Evolutionary conservation across 2,888 invertebrate species (phyloP), one percentile per base, ranked within the genome.

Genomic region (Cancer borealis): DNA sequence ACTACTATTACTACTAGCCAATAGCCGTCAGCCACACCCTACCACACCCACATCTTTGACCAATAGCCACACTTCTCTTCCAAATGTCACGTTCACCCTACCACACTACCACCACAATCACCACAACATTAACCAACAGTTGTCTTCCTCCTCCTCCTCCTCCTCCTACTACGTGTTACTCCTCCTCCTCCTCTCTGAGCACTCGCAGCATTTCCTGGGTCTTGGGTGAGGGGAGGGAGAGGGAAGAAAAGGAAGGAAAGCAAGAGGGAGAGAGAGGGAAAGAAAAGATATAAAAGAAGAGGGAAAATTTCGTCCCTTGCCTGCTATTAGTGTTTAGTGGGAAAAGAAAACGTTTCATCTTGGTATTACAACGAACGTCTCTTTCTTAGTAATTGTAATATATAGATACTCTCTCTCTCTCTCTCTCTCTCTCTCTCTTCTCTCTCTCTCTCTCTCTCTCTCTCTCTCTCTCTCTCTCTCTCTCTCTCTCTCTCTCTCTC

Each of bases 401-500:
- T 21, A n/a, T 17, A 21, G 3, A 6, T n/a, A n/a, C 66, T 66
- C n/a, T 66, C 66, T 66, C 66, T 66, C 66, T 66, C 66, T 66
- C 66, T 66, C 66, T 66, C 66, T 66, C 66, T 66, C 66, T 66
- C n/a, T n/a, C 66, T 66, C n/a, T 60, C 26, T 66, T 66, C 66
- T 60, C 60, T 60, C 60, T 60, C 60, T 66, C 60, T 66, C 60
- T 66, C 60, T 66, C 60, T 66, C 60, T 66, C 60, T 66, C 60
- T 66, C 60, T 66, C 60, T 66, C 60, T 66, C 60, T 66, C 60
- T 66, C 60, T 66, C 60, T 66, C 66, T 66, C 30, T 73, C 73
- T 73, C 73, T 73, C 73, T 73, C 73, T 73, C 73, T 73, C 73
- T 73, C 73, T 73, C 73, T 73, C 73, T 73, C 73, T 73, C 73